Base-by-base conservation (phyloP, 37 sponge, comb jelly and placozoan species). In the Crambe crambe region DNA sequence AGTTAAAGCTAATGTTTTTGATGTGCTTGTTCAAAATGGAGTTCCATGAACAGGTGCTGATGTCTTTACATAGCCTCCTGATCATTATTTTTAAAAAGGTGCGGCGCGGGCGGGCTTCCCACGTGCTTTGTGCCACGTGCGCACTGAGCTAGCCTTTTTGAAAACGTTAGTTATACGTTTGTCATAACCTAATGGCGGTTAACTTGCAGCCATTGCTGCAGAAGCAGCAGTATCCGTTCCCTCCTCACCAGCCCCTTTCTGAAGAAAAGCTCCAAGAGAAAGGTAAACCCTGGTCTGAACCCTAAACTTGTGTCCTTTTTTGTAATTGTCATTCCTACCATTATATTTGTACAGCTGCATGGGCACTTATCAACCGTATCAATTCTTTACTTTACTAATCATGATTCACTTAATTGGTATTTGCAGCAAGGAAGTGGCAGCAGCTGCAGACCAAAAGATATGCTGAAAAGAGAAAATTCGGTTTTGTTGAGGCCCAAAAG, bases 401-500 rank as follows among this genome's bases (percentile, higher is more conserved):
- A n/a, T n/a, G n/a, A n/a, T n/a, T n/a, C n/a, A n/a, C n/a, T n/a
- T n/a, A n/a, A n/a, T n/a, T n/a, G n/a, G n/a, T n/a, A n/a, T n/a
- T n/a, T 77, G 58, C 38, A 96, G 99, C 99, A 26, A 80, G 89
- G 76, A 98, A 98, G 80, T 98, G 99, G 99, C 99, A 98, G 82
- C 99, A 96, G 82, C 74, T 98, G 41, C 99, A 98, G 77, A 79
- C 89, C 42, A 96, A 98, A 77, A 77, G 97, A 25, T 98, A 98
- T 87, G 86, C 90, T 47, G 99, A 98, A 79, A 98, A 98, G 80
- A 83, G 99, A 37, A 95, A 96, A 85, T 98, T 98, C 82, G 97
- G 97, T 2, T 98, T 96, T 78, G 97, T 98, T 25, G 99, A 98
- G 79, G 99, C 99, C 29, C 99, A 98, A 90, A 98, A 98, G 74